Evolutionary conservation across 2,797 vertebrate species (phyloP), one percentile per base, ranked within the genome.

Genomic region (Coluber constrictor): DNA sequence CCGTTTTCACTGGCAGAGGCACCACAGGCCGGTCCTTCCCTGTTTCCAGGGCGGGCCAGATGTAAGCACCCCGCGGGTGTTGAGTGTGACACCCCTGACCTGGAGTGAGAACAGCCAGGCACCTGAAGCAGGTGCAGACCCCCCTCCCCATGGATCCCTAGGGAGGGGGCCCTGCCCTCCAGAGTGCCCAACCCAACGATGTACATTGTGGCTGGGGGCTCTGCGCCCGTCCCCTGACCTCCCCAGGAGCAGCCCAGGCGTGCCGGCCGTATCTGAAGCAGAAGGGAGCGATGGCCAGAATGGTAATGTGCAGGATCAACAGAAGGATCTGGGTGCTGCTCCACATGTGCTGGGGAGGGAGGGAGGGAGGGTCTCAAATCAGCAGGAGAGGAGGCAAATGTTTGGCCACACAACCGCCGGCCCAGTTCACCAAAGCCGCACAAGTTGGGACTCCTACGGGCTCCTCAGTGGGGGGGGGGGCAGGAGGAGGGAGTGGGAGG

Each of bases 341-440:
- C 12, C 29, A 15, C 29, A 70, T 32, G 63, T 13, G 5, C 63
- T 70, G 63, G 63, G 63, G 29, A 13, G 29, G 23, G 11, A 7
- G 47, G 74, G 20, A 37, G 32, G 27, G 18, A 0, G 5, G 37
- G 74, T 3, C 83, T 54, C 0, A 12, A 27, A 54, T 27, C 47
- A 29, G 47, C 13, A 32, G 5, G 29, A n/a, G 63, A 0, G 27
- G 63, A 10, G 12, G 63, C 29, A 86, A 55, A 13, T 11, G 56
- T 16, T 57, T 18, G 20, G 11, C 25, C 4, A 9, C n/a, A 4
- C 25, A 0, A 13, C 3, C 13, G 3, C 98, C 98, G 95, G 98
- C 98, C 98, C 0, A 99, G 97, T 0, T 98, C 98, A 0, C 98
- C 98, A 0, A 98, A 98, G 0, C 13, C 5, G 1, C 12, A 70